Evolutionary conservation across 1,140 invertebrate genomes (phyloP).

Genomic region (Lepidurus packardi): DNA sequence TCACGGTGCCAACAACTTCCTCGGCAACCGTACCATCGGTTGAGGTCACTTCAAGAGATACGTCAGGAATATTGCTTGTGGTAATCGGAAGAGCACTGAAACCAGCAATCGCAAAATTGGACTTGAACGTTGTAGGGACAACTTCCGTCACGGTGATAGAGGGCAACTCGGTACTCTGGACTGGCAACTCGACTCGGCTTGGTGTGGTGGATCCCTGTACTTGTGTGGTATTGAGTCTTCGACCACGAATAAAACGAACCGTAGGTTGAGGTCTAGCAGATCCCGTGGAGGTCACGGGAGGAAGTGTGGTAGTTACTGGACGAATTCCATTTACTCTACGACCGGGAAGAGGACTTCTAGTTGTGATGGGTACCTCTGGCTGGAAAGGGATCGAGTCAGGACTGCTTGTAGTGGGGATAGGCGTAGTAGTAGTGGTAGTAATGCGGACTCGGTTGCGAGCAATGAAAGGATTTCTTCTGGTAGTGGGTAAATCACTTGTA

Average conservation of each 20-base stretch:
- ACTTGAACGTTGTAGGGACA: neutral
- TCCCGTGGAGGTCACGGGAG: neutral
- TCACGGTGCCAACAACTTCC: conserved; percentile 1
- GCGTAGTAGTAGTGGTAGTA: neutral
- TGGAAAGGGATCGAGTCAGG: neutral
- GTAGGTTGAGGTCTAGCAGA: neutral
- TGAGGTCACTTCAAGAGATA: neutral
- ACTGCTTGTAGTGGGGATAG: neutral
- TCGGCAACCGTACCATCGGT: neutral
- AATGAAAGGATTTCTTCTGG: conserved; percentile 4
- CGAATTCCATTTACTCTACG: neutral
- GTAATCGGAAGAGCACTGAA: neutral
- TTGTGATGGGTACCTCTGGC: neutral
- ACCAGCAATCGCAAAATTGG: neutral
- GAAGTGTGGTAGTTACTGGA: neutral
- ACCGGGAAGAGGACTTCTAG: neutral
- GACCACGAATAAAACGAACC: neutral
- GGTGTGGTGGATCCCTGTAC: neutral
- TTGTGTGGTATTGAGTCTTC: neutral
- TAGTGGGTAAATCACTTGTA: neutral
- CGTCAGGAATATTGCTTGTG: neutral
- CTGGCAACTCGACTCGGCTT: neutral
- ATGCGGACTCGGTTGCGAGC: neutral
- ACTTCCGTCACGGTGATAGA: neutral
- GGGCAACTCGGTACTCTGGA: neutral